Conservation (phyloP, 2,888 invertebrate species). For the Pyrrhosoma nymphula region DNA sequence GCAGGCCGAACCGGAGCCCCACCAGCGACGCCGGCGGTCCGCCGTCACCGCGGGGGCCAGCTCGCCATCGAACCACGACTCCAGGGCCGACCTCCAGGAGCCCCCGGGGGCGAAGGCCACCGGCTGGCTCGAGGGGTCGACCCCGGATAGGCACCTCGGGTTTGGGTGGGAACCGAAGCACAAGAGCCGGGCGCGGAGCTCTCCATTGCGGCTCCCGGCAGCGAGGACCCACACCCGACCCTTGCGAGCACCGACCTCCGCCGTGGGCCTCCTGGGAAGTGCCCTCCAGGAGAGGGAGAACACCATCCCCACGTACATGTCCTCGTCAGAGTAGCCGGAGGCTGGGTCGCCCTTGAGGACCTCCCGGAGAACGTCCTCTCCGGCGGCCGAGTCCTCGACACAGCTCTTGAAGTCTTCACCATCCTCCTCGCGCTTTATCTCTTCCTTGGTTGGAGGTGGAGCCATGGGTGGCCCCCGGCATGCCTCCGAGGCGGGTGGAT, state of each 20-base stretch:
- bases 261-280: slow-evolving; percentile 74
- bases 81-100: slow-evolving; percentile 77
- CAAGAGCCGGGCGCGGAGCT: slow-evolving; percentile 78
- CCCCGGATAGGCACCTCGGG: slow-evolving; percentile 77
- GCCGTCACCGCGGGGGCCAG: slow-evolving; percentile 78
- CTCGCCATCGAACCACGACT: slow-evolving; percentile 80
- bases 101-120: slow-evolving; percentile 79
- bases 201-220: slow-evolving; percentile 78
- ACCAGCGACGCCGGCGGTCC: slow-evolving; percentile 76
- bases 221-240: slow-evolving; percentile 77
- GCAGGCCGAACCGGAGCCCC: slow-evolving; percentile 75
- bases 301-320: slow-evolving; percentile 77
- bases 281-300: slow-evolving; percentile 78
- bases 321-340: slow-evolving; percentile 76
- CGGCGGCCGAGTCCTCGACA: background rate
- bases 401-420: background rate
- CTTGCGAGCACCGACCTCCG: slow-evolving; percentile 56
- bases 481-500: background rate
- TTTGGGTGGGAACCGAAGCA: slow-evolving; percentile 79
- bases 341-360: slow-evolving; percentile 69
- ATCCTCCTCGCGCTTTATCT: slow-evolving; percentile 46
- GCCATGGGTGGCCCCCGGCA: slow-evolving; percentile 47
- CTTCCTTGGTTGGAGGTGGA: slow-evolving; percentile 55
- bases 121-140: slow-evolving; percentile 79
- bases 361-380: slow-evolving; percentile 35